Conservation (phyloP, 2,113 vertebrate species). For the Rhynchomys soricoides region DNA sequence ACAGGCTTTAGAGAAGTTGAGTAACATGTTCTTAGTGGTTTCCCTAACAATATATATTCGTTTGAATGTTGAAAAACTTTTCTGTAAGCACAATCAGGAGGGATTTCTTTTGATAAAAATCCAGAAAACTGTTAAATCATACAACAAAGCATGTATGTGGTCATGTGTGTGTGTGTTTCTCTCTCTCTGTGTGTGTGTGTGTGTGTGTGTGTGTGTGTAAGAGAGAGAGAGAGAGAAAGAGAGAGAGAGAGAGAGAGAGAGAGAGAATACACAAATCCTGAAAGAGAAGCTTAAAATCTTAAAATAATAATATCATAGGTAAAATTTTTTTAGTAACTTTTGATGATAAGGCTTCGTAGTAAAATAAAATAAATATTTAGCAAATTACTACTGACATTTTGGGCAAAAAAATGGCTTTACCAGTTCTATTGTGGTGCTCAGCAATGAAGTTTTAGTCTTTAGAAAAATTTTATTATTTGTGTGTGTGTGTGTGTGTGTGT, state of each 20-base stretch:
- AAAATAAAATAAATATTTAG: conserved; percentile 22
- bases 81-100: neutral
- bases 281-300: conserved; percentile 28
- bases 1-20: conserved; percentile 53
- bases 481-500: neutral
- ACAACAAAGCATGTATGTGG: neutral
- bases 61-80: conserved; percentile 40
- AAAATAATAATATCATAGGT: neutral
- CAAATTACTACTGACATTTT: neutral
- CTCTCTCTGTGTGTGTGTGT: neutral
- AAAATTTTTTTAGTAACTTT: conserved; percentile 2
- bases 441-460: conserved; percentile 3
- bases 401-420: neutral
- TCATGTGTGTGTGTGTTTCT: neutral
- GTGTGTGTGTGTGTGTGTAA: neutral
- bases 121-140: neutral
- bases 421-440: neutral
- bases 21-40: conserved; percentile 18
- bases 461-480: neutral
- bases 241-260: neutral
- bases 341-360: neutral
- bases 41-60: conserved; percentile 36
- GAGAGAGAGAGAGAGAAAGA: neutral
- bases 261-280: neutral
- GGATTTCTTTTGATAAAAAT: conserved; percentile 32